Evolutionary conservation across 2,797 vertebrate genomes (phyloP).

Genomic region (Parambassis ranga): DNA sequence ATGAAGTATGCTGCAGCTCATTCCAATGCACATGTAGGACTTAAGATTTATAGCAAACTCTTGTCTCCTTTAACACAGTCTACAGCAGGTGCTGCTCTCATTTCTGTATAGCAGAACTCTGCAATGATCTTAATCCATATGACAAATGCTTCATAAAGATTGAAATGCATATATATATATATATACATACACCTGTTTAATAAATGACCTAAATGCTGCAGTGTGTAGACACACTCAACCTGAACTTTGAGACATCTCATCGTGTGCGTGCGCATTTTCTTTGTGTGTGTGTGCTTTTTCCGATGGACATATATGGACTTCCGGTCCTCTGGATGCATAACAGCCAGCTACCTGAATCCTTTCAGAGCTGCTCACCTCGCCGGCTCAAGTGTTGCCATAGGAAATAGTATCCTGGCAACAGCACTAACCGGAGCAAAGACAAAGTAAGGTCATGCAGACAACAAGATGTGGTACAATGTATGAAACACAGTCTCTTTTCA

Average conservation of each 20-base stretch:
- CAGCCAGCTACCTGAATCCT: slow-evolving; percentile 65
- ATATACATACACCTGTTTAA: too few relatives aligned
- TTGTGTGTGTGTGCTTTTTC: neutral
- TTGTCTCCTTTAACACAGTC: slow-evolving; percentile 4
- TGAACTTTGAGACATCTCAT: slow-evolving; percentile 11
- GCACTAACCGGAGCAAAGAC: slow-evolving; percentile 74
- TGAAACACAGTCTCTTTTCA: slow-evolving; percentile 34
- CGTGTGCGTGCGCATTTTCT: neutral
- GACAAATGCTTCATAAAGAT: neutral
- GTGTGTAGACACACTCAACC: neutral
- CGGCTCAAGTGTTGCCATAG: slow-evolving; percentile 79
- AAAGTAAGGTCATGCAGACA: slow-evolving; percentile 76
- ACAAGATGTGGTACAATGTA: slow-evolving; percentile 44
- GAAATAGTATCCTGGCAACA: slow-evolving; percentile 84
- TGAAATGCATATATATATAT: too few relatives aligned
- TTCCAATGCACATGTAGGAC: neutral
- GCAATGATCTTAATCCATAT: too few relatives aligned
- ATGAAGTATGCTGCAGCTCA: neutral
- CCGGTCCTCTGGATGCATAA: slow-evolving; percentile 55
- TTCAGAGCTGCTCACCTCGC: slow-evolving; percentile 69
- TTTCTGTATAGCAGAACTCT: too few relatives aligned
- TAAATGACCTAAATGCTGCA: neutral
- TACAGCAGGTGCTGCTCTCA: neutral
- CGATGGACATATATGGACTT: slow-evolving; percentile 62
- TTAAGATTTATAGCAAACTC: neutral